Percentiles rank a stretch among this genome's conserved stretches.
These are phyloP conservation scores for Anarrhichthys ocellatus DNA, from an alignment of 2,113 vertebrate species.

Conservation along the genomic window DNA sequence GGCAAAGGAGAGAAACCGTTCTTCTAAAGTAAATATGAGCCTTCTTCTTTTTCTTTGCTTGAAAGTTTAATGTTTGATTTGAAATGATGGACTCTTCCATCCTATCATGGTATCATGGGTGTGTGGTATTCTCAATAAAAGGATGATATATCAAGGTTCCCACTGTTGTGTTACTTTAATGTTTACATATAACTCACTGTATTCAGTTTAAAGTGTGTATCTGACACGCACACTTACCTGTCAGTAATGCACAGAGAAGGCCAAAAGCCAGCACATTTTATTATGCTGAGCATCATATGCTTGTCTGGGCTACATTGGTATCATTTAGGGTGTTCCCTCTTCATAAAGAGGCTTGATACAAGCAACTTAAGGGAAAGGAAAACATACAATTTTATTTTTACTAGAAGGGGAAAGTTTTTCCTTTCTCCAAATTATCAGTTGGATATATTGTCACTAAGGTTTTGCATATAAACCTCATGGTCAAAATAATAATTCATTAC, in stretches of 20 bases:
- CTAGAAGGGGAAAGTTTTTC: neutral
- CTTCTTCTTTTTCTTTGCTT: constrained; percentile 71
- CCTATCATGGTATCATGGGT: constrained; percentile 67
- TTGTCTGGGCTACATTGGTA: neutral
- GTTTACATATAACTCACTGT: neutral
- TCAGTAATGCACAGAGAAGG: neutral
- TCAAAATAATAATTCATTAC: neutral
- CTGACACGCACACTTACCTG: neutral
- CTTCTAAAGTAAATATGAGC: constrained; percentile 69
- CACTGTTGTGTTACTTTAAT: constrained; percentile 32
- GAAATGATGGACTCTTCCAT: constrained; percentile 61
- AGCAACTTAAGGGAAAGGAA: neutral
- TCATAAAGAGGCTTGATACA: neutral
- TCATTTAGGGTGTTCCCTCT: neutral
- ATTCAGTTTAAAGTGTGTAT: neutral
- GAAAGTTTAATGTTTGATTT: constrained; percentile 78
- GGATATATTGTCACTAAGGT: neutral
- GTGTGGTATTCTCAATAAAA: constrained; percentile 84
- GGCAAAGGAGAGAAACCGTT: constrained; percentile 62
- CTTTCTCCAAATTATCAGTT: neutral
- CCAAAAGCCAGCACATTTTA: neutral
- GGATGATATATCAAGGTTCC: constrained; percentile 61
- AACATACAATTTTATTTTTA: neutral
- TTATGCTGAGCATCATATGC: neutral
- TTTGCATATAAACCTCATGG: neutral